These are phyloP conservation scores for Ivindomyrus marchei DNA, from an alignment of 2,113 vertebrate genomes.

Conservation along the genomic window DNA sequence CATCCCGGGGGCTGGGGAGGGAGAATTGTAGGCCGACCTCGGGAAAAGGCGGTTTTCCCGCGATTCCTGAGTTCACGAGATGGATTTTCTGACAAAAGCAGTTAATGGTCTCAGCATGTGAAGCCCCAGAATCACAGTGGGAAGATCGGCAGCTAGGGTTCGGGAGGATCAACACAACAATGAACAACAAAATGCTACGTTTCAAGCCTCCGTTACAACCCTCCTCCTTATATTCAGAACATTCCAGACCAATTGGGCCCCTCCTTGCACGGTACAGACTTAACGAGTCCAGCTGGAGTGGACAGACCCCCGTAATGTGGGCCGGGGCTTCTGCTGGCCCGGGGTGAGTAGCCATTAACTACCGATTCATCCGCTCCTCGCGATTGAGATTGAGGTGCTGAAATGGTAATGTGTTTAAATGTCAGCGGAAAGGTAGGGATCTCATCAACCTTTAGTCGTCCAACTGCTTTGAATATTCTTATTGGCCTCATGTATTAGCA, in stretches of 20 bases:
- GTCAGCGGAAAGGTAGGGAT: slow-evolving; percentile 65
- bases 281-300: slow-evolving; percentile 32
- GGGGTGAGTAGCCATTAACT: slow-evolving; percentile 56
- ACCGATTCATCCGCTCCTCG: slow-evolving; percentile 59
- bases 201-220: background rate
- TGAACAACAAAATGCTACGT: background rate
- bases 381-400: slow-evolving; percentile 50
- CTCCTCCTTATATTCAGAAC: background rate
- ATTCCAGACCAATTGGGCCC: background rate
- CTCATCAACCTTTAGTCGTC: slow-evolving; percentile 73
- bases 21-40: background rate
- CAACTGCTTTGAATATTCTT: slow-evolving; percentile 74
- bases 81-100: slow-evolving; percentile 3
- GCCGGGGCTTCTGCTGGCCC: slow-evolving; percentile 20
- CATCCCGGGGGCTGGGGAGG: background rate
- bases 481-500: slow-evolving; percentile 72
- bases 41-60: background rate
- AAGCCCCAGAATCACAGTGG: slow-evolving; percentile 38
- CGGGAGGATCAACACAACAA: background rate
- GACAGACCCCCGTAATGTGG: slow-evolving; percentile 55
- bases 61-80: background rate
- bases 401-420: slow-evolving; percentile 77
- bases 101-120: slow-evolving; percentile 23
- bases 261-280: slow-evolving; percentile 12
- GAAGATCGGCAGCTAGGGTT: background rate